These are phyloP conservation scores for Archilochus colubris DNA, from an alignment of 2,113 vertebrate genomes.

Conservation along the genomic window DNA sequence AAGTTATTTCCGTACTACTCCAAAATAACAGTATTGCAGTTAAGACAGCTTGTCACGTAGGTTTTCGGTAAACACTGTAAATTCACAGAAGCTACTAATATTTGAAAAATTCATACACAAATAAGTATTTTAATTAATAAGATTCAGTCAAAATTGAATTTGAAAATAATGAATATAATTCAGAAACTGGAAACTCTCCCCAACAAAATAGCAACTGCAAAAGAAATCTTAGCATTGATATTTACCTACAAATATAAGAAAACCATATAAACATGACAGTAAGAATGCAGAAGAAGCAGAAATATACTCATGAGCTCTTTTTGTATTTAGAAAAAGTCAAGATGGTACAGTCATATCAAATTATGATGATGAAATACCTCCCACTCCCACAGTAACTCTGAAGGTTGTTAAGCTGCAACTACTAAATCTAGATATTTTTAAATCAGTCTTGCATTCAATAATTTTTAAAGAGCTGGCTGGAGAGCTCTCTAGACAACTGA, in stretches of 20 bases:
- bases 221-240: neutral
- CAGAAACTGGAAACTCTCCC: neutral
- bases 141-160: neutral
- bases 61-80: neutral
- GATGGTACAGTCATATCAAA: neutral
- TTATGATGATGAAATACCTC: neutral
- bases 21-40: neutral
- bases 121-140: neutral
- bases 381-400: neutral
- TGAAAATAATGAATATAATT: neutral
- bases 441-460: slow-evolving; percentile 22
- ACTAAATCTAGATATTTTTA: slow-evolving; percentile 14
- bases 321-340: neutral
- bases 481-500: slow-evolving; percentile 23
- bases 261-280: neutral
- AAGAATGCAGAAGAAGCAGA: neutral
- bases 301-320: neutral
- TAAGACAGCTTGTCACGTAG: neutral
- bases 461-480: neutral
- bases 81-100: neutral
- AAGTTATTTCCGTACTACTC: neutral
- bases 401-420: neutral
- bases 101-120: neutral
- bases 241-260: neutral
- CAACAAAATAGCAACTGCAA: neutral